Evolutionary conservation across 2,888 invertebrate genomes (phyloP), one percentile per base, ranked within the genome.

Genomic region (Drepanosiphum platanoidis): DNA sequence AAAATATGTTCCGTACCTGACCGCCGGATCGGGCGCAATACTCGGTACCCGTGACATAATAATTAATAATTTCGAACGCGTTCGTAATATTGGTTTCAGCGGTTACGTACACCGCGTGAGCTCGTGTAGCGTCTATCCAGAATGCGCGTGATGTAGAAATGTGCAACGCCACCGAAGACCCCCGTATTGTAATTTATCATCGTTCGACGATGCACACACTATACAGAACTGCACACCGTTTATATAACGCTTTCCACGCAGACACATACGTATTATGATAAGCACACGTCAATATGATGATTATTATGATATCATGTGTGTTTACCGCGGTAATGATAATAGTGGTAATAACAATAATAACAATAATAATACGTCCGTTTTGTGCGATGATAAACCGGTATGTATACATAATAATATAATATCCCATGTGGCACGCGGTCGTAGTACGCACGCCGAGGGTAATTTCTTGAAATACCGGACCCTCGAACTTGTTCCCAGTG

Each of bases 381-480:
- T 66, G 83, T 34, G 27, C 66, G 66, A 46, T 52, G 39, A 22
- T 66, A 83, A 83, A 83, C 83, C 83, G 83, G 83, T 83, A 83
- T 83, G 13, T 27, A 32, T 27, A n/a, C 46, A 18, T 39, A 22
- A n/a, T n/a, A n/a, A n/a, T 18, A 39, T 36, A 30, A 34, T 39
- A 42, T 74, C 64, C 82, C 74, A 36, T 83, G 83, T 13, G 52
- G 83, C 82, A 82, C 82, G 66, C 52, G 83, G 82, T 27, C 27
- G 64, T 27, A 3, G 32, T 22, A 27, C 46, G 34, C 52, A 34
- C 34, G 52, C 66, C 84, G 84, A 84, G 84, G 84, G 84, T 77
- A 75, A 84, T 84, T 84, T 84, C 75, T 84, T 84, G 84, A 75
- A 84, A 84, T 84, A 84, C 84, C 84, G 75, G 84, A 84, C 74